Percentiles rank a stretch among this genome's conserved stretches.
Evolutionary conservation across 64 coral and sea anemone genomes (phyloP).

Genomic region (Actinia equina): DNA sequence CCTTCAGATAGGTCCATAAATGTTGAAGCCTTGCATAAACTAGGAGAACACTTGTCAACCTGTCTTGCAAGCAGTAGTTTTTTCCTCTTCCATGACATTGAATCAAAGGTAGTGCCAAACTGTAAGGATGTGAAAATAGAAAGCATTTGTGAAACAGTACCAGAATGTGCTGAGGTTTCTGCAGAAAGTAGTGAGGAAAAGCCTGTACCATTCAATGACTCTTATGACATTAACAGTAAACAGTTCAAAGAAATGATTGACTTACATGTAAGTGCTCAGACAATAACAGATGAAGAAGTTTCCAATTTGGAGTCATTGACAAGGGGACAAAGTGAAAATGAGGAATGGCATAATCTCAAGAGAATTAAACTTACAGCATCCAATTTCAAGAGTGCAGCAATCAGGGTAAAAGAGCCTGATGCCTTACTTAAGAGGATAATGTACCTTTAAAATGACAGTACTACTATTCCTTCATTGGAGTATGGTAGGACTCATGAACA

Average conservation of each 20-base stretch:
- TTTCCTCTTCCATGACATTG: slow-evolving; percentile 54
- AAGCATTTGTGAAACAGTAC: slow-evolving; percentile 41
- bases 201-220: slow-evolving; percentile 34
- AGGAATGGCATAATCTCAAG: too few species aligned
- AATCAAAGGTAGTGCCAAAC: neutral
- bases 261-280: slow-evolving; percentile 2
- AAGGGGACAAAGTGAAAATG: too few species aligned
- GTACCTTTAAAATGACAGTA: too few species aligned
- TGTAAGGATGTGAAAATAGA: slow-evolving; percentile 35
- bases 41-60: slow-evolving; percentile 8
- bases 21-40: neutral
- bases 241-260: slow-evolving; percentile 33
- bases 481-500: too few species aligned
- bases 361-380: too few species aligned
- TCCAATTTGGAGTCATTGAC: too few species aligned
- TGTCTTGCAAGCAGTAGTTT: slow-evolving; percentile 36
- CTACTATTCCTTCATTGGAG: too few species aligned
- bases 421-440: too few species aligned
- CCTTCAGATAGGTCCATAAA: slow-evolving; percentile 38
- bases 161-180: slow-evolving; percentile 8
- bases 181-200: slow-evolving; percentile 21
- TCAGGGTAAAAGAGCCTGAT: too few species aligned
- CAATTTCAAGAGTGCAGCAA: too few species aligned
- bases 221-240: slow-evolving; percentile 24
- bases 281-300: slow-evolving; percentile 32